Percentiles rank a stretch among this genome's conserved stretches.
phyloP scores from a whole-genome alignment of 2,888 invertebrate genomes.

The Phania funesta region DNA sequence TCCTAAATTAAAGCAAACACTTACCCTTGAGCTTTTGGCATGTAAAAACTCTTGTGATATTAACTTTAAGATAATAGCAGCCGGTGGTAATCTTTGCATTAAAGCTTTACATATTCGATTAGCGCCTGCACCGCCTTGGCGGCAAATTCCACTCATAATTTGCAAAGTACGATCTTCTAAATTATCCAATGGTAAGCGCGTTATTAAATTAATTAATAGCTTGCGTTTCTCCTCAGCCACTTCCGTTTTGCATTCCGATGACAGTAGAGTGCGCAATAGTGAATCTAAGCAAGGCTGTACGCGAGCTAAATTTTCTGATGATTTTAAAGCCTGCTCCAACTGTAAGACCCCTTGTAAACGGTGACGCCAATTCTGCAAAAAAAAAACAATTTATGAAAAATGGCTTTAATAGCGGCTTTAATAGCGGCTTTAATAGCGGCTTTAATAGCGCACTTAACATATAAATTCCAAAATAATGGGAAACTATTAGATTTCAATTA shows the following conservation, averaged over 20 bases:
- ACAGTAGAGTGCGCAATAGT: constrained; percentile 84
- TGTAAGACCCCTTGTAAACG: constrained; percentile 77
- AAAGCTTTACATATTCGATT: constrained; percentile 80
- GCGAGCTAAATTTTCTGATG: constrained; percentile 81
- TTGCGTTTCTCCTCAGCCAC: constrained; percentile 79
- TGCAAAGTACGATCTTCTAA: constrained; percentile 79
- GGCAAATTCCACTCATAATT: constrained; percentile 79
- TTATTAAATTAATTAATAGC: constrained; percentile 78
- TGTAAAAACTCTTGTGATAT: constrained; percentile 80
- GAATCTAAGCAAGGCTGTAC: constrained; percentile 84
- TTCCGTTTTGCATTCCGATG: constrained; percentile 83
- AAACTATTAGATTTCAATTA: constrained; percentile 32
- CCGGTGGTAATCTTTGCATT: constrained; percentile 80
- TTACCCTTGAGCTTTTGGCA: constrained; percentile 80
- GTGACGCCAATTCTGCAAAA: constrained; percentile 78
- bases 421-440: background rate
- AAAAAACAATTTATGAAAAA: too few relatives aligned
- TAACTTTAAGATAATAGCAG: constrained; percentile 79
- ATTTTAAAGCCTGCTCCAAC: constrained; percentile 80
- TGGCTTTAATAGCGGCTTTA: background rate
- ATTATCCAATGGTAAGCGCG: constrained; percentile 79
- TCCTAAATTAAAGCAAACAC: constrained; percentile 13
- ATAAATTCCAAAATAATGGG: constrained; percentile 22
- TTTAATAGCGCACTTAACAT: background rate
- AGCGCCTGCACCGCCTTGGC: constrained; percentile 79